These are phyloP conservation scores for Caenorhabditis angaria DNA, from an alignment of 2,888 invertebrate genomes.

Conservation along the genomic window DNA sequence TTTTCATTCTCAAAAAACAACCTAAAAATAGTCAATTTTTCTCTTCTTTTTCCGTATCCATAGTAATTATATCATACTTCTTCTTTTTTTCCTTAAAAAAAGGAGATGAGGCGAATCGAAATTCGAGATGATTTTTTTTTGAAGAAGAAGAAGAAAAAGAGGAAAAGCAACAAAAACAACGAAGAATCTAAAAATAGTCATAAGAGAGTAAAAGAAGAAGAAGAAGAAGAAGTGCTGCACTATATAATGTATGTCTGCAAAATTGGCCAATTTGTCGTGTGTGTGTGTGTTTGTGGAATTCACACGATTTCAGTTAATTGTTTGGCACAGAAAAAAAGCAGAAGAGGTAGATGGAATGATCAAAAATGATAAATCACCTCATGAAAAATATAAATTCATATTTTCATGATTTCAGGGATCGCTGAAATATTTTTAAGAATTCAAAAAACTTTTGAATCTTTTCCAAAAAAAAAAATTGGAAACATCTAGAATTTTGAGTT, in stretches of 20 bases:
- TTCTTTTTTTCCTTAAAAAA: background rate
- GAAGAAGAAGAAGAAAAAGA: background rate
- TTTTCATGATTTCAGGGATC: too few relatives aligned
- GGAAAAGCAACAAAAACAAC: too few relatives aligned
- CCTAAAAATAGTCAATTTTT: background rate
- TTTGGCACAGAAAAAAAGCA: background rate
- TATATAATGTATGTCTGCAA: conserved; percentile 1
- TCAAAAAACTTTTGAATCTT: too few relatives aligned
- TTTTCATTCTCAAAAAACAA: background rate
- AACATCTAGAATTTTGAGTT: too few relatives aligned
- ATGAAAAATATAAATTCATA: too few relatives aligned
- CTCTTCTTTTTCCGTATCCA: conserved; percentile 5
- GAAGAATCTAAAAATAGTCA: conserved; percentile 1
- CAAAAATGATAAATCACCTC: too few relatives aligned
- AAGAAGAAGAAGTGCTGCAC: conserved; percentile 1
- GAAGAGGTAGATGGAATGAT: background rate
- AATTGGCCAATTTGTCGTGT: background rate
- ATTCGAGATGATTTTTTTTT: conserved; percentile 2
- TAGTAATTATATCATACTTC: conserved; percentile 1
- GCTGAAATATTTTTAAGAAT: too few relatives aligned
- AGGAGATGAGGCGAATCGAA: conserved; percentile 1
- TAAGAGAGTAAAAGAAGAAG: background rate
- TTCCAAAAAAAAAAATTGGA: too few relatives aligned
- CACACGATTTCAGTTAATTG: background rate
- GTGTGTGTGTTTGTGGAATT: background rate